phyloP scores from a whole-genome alignment of 2,888 invertebrate species.

The Apamea monoglypha region DNA sequence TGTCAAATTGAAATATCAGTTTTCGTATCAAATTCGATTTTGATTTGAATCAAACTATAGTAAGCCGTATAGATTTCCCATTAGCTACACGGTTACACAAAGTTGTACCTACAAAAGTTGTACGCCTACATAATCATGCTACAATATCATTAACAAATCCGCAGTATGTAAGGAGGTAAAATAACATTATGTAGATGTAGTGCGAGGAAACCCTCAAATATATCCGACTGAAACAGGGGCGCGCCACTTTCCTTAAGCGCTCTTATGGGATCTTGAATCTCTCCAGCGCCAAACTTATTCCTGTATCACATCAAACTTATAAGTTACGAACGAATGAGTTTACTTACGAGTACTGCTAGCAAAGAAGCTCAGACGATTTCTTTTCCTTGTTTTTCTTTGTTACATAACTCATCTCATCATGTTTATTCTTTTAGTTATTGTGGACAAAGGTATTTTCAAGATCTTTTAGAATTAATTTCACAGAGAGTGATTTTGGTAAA shows the following conservation, averaged over 20 bases:
- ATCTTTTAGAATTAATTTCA: constrained; percentile 13
- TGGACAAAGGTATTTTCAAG: constrained; percentile 6
- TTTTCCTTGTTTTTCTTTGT: constrained; percentile 42
- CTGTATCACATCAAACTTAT: constrained; percentile 75
- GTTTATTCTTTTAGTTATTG: constrained; percentile 29
- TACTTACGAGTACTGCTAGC: constrained; percentile 41
- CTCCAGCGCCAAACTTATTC: constrained; percentile 73
- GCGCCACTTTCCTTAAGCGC: constrained; percentile 73
- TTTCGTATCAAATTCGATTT: neutral
- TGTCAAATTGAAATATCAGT: neutral
- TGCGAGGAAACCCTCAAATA: constrained; percentile 61
- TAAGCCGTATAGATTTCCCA: neutral
- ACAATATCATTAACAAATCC: constrained; percentile 60
- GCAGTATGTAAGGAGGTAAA: constrained; percentile 37
- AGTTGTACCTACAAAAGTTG: constrained; percentile 22
- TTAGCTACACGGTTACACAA: constrained; percentile 11
- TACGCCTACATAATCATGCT: constrained; percentile 28
- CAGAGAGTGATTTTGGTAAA: neutral
- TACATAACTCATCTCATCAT: constrained; percentile 32
- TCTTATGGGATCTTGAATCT: constrained; percentile 76
- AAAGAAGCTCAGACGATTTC: constrained; percentile 37
- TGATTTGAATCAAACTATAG: neutral
- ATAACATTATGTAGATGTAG: constrained; percentile 64
- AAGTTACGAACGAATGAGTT: constrained; percentile 73
- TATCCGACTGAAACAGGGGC: constrained; percentile 69